Evolutionary conservation across 2,797 vertebrate species (phyloP).

Genomic region (Danio jaintianensis): DNA sequence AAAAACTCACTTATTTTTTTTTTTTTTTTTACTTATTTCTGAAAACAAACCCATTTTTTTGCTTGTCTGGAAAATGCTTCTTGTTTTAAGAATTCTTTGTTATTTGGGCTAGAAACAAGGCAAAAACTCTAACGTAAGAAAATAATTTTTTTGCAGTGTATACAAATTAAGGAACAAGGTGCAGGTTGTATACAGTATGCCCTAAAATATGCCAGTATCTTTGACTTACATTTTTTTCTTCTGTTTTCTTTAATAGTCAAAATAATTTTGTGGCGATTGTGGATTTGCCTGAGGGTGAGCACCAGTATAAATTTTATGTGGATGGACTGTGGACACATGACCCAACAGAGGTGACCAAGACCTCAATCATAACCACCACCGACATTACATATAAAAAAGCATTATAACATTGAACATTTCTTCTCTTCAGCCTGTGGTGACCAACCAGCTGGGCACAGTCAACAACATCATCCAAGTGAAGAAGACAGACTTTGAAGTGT

Average conservation of each 20-base stretch:
- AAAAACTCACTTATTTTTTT: too few relatives aligned
- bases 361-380: not conserved
- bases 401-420: not conserved
- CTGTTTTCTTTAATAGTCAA: slow-evolving; percentile 80
- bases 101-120: too few relatives aligned
- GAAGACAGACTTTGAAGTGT: slow-evolving; percentile 99
- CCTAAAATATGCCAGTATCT: not conserved
- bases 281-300: slow-evolving; percentile 96
- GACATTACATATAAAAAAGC: not conserved
- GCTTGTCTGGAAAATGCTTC: too few relatives aligned
- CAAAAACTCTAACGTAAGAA: too few relatives aligned
- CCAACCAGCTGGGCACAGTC: slow-evolving; percentile 94
- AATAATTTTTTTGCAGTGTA: too few relatives aligned
- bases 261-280: slow-evolving; percentile 98
- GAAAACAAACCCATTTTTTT: too few relatives aligned
- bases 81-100: too few relatives aligned
- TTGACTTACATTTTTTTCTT: not conserved
- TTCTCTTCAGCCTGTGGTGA: slow-evolving; percentile 85
- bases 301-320: slow-evolving; percentile 98
- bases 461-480: slow-evolving; percentile 98
- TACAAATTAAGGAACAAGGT: too few relatives aligned
- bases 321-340: slow-evolving; percentile 98
- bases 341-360: slow-evolving; percentile 86
- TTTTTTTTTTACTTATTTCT: too few relatives aligned
- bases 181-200: too few relatives aligned